Evolutionary conservation across 1,140 invertebrate genomes (phyloP).

Genomic region (Saccostrea glomerata): DNA sequence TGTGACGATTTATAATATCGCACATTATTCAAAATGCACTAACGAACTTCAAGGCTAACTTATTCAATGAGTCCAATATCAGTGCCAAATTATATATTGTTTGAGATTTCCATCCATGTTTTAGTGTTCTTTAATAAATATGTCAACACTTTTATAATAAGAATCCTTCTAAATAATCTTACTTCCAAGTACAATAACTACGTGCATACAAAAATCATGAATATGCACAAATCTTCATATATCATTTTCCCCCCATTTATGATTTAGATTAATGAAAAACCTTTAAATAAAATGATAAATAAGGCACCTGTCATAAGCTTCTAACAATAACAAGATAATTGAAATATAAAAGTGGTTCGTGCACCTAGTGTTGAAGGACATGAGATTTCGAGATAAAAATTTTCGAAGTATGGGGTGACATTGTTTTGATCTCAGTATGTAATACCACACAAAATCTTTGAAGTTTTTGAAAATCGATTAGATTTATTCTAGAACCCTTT

Average conservation of each 20-base stretch:
- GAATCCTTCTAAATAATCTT: too few species aligned
- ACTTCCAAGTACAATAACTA: too few species aligned
- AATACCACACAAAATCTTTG: not conserved
- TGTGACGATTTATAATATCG: too few species aligned
- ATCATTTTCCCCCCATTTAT: not conserved
- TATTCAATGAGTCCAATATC: too few species aligned
- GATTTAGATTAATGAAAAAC: not conserved
- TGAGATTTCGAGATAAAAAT: not conserved
- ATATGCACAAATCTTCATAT: too few species aligned
- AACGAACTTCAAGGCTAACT: too few species aligned
- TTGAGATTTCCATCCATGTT: too few species aligned
- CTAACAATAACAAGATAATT: not conserved
- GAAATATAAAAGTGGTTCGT: not conserved
- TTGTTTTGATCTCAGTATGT: not conserved
- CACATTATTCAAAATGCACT: too few species aligned
- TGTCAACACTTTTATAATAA: too few species aligned
- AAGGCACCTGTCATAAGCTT: not conserved
- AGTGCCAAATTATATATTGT: too few species aligned
- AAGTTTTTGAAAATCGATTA: constrained; percentile 32
- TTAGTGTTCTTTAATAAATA: too few species aligned
- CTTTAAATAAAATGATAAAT: not conserved
- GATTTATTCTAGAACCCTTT: not conserved
- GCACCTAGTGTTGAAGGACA: not conserved
- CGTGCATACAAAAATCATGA: too few species aligned
- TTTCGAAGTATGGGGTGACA: not conserved